Evolutionary conservation across 2,888 invertebrate genomes (phyloP), one percentile per base, ranked within the genome.

Genomic region (Pachymerium ferrugineum): DNA sequence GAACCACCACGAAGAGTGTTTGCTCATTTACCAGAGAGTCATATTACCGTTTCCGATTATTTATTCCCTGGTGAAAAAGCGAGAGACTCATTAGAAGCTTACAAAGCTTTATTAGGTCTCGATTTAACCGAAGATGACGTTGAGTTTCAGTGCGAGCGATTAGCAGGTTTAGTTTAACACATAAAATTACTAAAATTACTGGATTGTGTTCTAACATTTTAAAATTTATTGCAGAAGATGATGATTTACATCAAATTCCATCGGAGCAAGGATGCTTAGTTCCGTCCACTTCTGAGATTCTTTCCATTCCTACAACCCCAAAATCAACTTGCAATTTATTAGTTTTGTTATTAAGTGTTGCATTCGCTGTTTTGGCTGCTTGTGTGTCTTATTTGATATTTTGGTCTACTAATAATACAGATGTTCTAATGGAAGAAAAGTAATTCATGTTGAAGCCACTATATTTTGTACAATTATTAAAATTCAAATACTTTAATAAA

Each of bases 11-110:
- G 94, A 47, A 86, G 95, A 76, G 92, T 95, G 0, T 86, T 94
- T 74, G 90, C 93, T 19, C 87, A 88, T n/a, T 84, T 93, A 3
- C 87, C 88, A 1, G 83, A 85, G 25, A 85, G 84, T 31, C 83
- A 84, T 76, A 85, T 94, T 62, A 89, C 90, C 76, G 86, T 95
- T 35, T 93, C 92, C 72, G 95, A 96, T 82, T 96, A 96, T 81
- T 84, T 95, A 73, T 96, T 95, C 81, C 93, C 94, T 28, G 95
- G 94, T 0, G 95, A 96, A 84, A 90, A 91, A 0, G 88, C 90
- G 0, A 88, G 89, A 10, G 94, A 95, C 79, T 92, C 91, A 0
- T 85, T 91, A 54, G 86, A 90, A 42, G 90, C 94, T 1, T 88
- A 93, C 5, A 86, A 90, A 78, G 94, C 95, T 81, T 85, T 95